Evolutionary conservation across 1,140 invertebrate species (phyloP), one percentile per base, ranked within the genome.

Genomic region (Brachionus manjavacas): DNA sequence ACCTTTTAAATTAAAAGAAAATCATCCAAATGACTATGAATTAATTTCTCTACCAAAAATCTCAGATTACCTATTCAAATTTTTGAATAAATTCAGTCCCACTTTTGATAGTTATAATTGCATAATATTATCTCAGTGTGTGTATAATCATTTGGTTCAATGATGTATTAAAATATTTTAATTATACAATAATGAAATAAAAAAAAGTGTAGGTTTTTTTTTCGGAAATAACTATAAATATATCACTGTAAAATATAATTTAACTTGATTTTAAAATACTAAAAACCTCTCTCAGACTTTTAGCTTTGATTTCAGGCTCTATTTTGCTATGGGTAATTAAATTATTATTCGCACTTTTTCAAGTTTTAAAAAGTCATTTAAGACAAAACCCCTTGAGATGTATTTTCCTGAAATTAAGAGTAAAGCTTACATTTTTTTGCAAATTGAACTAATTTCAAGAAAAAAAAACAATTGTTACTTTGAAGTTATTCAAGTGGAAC

Each of bases 401-500:
- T 72, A 72, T 72, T 72, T 72, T 72, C 28, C 68, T 72, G 68
- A 41, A 72, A 39, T 68, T 68, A 16, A 68, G 66, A 68, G 66
- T 72, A 41, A 72, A 41, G 68, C 31, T 72, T 41, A 72, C 68
- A 41, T 41, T 39, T 72, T 72, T 72, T 72, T 72, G 35, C 31
- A 68, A 14, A 72, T 72, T 72, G 35, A 72, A 72, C 68, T 41
- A 39, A 41, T 72, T 72, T 72, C 39, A 39, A 8, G 68, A 72
- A 72, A 72, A 68, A 68, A 68, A 31, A 68, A 28, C 66, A 68
- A 68, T 68, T 31, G 23, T 72, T 72, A 41, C 68, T 72, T 72
- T 72, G 68, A 72, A 72, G 68, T 72, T 72, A 72, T 72, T 72
- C 68, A 72, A 72, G 68, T 72, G 39, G 35, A 72, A 72, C 68